A percentile compares a stretch with the other conserved stretches of the same genome.
Evolutionary conservation across 35 echinoderm and acorn worm species (phyloP).

Genomic region (Lytechinus variegatus): DNA sequence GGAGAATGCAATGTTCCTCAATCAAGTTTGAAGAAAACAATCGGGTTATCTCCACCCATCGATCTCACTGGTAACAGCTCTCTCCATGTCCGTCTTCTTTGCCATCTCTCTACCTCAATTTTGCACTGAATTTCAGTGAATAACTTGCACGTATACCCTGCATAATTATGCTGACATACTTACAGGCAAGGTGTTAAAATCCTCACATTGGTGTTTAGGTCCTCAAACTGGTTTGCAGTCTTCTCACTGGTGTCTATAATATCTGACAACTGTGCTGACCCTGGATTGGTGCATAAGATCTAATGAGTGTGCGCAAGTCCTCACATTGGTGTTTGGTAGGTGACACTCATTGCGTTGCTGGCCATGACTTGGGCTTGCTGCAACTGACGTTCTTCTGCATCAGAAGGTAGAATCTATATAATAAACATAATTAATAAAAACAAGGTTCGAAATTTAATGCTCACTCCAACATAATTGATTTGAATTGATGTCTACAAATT

Average conservation of each 20-base stretch:
- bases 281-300: too few species aligned
- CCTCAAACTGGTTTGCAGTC: background rate
- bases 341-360: background rate
- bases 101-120: too few species aligned
- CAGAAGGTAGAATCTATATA: constrained; percentile 37
- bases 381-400: constrained; percentile 10
- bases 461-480: too few species aligned
- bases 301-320: background rate
- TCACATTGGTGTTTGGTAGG: background rate
- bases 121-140: background rate
- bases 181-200: background rate
- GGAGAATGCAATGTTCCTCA: background rate
- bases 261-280: too few species aligned
- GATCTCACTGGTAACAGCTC: too few species aligned
- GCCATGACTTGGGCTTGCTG: background rate
- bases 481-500: too few species aligned
- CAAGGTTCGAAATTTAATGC: too few species aligned
- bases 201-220: background rate
- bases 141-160: background rate
- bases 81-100: too few species aligned
- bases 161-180: background rate
- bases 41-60: too few species aligned
- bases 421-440: too few species aligned
- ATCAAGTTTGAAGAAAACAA: background rate
- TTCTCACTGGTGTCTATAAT: background rate